These are phyloP conservation scores for Pitangus sulphuratus DNA, from an alignment of 2,797 vertebrate genomes.

Conservation along the genomic window DNA sequence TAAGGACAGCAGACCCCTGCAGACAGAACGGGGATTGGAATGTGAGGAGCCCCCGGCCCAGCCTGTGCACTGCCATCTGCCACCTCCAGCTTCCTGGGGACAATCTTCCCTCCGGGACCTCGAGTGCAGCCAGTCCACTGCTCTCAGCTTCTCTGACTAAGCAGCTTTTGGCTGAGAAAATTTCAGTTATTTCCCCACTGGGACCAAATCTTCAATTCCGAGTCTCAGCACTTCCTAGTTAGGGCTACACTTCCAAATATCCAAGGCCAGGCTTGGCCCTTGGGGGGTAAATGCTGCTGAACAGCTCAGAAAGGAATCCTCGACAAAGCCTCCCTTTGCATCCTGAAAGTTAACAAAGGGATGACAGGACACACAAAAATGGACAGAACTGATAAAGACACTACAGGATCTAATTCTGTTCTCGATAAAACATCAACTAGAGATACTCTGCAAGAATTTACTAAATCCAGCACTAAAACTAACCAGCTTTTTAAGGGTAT, in stretches of 20 bases:
- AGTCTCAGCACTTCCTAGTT: neutral
- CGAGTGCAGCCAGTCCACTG: neutral
- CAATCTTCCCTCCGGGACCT: neutral
- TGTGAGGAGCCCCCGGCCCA: neutral
- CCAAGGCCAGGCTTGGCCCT: neutral
- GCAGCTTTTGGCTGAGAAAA: constrained; percentile 12
- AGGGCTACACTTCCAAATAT: neutral
- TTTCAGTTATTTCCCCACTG: neutral
- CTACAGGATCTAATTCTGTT: neutral
- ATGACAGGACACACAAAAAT: neutral
- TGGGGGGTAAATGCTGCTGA: neutral
- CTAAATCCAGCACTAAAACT: neutral
- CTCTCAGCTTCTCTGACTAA: neutral
- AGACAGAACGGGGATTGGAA: neutral
- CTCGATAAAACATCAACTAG: neutral
- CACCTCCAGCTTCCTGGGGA: neutral
- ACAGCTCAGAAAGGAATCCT: neutral
- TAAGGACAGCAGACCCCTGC: neutral
- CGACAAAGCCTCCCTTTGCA: neutral
- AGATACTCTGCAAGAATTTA: neutral
- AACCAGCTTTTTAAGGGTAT: neutral
- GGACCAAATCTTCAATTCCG: neutral
- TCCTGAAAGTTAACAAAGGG: neutral
- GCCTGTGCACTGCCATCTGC: neutral
- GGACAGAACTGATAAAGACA: neutral